Percentiles rank a stretch among this genome's conserved stretches.
These are phyloP conservation scores for Lophura nycthemera DNA, from an alignment of 2,113 vertebrate species.

Conservation along the genomic window DNA sequence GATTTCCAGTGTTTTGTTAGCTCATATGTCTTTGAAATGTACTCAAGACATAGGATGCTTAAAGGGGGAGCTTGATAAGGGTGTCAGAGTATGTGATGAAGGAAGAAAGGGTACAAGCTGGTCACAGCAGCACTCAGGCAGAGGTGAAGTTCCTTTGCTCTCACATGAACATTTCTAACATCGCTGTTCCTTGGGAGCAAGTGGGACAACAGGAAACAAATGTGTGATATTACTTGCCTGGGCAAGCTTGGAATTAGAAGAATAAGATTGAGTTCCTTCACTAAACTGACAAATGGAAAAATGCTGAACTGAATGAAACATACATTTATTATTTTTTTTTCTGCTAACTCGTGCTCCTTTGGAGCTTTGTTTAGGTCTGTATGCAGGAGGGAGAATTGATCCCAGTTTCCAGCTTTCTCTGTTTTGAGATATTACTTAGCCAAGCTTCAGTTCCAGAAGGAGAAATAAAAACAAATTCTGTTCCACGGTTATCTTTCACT, in stretches of 20 bases:
- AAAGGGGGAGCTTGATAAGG: neutral
- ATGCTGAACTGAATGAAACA: neutral
- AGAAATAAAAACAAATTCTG: conserved; percentile 2
- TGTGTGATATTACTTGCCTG: neutral
- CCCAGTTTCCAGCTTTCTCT: neutral
- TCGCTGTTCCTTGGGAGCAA: neutral
- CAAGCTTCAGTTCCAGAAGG: conserved; percentile 12
- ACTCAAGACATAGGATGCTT: neutral
- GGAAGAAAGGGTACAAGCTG: accelerated
- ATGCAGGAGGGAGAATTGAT: neutral
- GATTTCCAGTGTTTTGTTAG: neutral
- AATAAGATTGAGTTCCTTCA: neutral
- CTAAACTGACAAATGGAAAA: neutral
- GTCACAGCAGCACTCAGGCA: neutral
- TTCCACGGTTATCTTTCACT: neutral
- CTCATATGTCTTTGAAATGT: neutral
- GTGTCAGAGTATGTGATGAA: accelerated
- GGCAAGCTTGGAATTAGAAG: neutral
- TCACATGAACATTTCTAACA: accelerated
- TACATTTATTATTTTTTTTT: neutral
- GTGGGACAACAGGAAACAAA: neutral
- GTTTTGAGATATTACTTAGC: neutral
- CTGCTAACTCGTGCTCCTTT: neutral
- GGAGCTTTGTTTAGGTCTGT: neutral
- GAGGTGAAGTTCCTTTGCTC: neutral